These are phyloP conservation scores for Cheilosia urbana DNA, from an alignment of 2,888 invertebrate species.

Conservation along the genomic window DNA sequence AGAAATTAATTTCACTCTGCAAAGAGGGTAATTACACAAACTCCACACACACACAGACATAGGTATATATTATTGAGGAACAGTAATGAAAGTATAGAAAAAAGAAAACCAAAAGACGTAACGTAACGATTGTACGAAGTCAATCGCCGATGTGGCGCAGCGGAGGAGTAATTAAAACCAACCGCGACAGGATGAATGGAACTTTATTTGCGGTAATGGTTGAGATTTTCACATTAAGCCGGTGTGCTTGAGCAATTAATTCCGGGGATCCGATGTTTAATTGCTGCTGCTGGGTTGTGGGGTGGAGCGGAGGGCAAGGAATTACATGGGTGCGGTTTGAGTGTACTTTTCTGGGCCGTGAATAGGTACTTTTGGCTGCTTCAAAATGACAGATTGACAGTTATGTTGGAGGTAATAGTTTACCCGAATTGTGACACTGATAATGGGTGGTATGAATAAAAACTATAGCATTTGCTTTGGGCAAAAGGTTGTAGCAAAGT, in stretches of 20 bases:
- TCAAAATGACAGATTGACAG: too few species aligned
- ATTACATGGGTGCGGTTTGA: background rate
- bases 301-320: background rate
- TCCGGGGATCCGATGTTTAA: constrained; percentile 38
- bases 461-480: too few species aligned
- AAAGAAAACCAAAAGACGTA: background rate
- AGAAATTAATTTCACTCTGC: constrained; percentile 67
- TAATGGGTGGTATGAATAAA: too few species aligned
- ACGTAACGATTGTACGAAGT: constrained; percentile 38
- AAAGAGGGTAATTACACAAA: constrained; percentile 67
- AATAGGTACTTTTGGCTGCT: too few species aligned
- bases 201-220: constrained; percentile 71
- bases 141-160: constrained; percentile 42
- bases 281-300: background rate
- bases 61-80: background rate
- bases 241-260: constrained; percentile 50
- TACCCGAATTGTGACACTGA: too few species aligned
- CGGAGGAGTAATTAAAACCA: constrained; percentile 69
- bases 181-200: constrained; percentile 70
- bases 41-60: background rate
- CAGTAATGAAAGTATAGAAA: constrained; percentile 18
- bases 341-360: too few species aligned
- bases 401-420: too few species aligned
- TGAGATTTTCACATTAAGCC: constrained; percentile 69
- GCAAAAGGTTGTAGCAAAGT: too few species aligned